Base-by-base conservation (phyloP, 1,140 invertebrate species). In the Cataglyphis hispanica region DNA sequence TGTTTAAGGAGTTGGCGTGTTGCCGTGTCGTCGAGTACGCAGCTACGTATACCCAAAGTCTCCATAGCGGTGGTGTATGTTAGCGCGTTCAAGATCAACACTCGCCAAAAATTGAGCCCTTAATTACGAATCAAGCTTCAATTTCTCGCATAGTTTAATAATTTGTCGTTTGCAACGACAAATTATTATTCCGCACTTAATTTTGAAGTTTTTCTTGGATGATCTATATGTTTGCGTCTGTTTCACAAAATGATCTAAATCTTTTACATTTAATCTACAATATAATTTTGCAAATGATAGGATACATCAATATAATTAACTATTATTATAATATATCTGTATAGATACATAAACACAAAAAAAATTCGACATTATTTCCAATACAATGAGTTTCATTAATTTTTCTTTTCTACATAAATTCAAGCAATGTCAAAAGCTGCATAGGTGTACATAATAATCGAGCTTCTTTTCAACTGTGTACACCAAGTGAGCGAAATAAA, bases 1-100 rank as follows among this genome's bases (percentile, higher is more conserved):
- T 91, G 90, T 90, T 91, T 90, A 91, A 91, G 89, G 86, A 91
- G 90, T 89, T 91, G 87, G 81, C 75, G 81, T 58, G 86, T 86
- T 85, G 85, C 87, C 76, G 87, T 56, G 87, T 56, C 61, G 76
- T 46, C 85, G 66, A 78, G 63, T 37, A 74, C 60, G 53, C 58
- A 72, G 61, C 53, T 76, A 67, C 56, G 61, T 81, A 31, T 31
- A 74, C 50, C 34, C 27, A 11, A 40, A 34, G 74, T 85, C 61
- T 60, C 75, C 11, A 46, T 66, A 40, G 75, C 63, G 25, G 53
- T 66, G 76, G 34, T 78, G 27, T 81, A 70, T 58, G 63, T 81
- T 85, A 66, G 53, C 84, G 75, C 53, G 63, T 64, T 50, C 84
- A 80, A 81, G 77, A 61, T 80, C 76, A 66, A 81, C 75, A 67